A percentile compares a stretch with the other conserved stretches of the same genome.
phyloP scores from a whole-genome alignment of 2,888 invertebrate genomes.

The Saturnia pavonia region DNA sequence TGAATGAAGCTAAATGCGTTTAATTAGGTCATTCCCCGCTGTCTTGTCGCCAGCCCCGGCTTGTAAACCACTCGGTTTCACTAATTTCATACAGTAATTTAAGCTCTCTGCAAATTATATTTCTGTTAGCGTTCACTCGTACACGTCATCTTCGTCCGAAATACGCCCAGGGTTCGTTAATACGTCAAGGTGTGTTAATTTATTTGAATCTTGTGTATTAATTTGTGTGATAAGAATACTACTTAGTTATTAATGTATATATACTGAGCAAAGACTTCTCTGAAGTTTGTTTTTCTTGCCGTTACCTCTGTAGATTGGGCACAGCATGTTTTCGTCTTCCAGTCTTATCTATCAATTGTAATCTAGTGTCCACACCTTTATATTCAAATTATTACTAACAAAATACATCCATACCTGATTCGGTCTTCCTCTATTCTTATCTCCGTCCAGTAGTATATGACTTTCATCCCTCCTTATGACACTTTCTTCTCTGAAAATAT shows the following conservation, averaged over 20 bases:
- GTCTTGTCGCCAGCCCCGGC: conserved; percentile 16
- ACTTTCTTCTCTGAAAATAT: not conserved
- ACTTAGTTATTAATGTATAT: not conserved
- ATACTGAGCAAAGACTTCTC: not conserved
- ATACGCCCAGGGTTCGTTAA: not conserved
- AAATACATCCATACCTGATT: no score
- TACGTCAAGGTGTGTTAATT: not conserved
- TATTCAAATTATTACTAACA: no score
- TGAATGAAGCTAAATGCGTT: conserved; percentile 26
- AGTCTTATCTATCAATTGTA: not conserved
- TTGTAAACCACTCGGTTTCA: conserved; percentile 15
- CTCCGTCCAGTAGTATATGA: not conserved
- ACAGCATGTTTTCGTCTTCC: not conserved
- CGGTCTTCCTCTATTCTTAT: no score
- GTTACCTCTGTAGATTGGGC: not conserved
- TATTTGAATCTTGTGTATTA: not conserved
- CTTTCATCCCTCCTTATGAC: not conserved
- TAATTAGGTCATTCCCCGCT: conserved; percentile 29
- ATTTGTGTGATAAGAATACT: not conserved
- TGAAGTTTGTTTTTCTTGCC: not conserved
- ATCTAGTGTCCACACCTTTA: not conserved
- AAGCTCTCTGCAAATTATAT: conserved; percentile 7
- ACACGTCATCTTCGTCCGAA: conserved; percentile 1
- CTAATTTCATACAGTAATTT: conserved; percentile 15
- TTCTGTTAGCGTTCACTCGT: conserved; percentile 1